Evolutionary conservation across 1,140 invertebrate genomes (phyloP).

Genomic region (Sipha flava): DNA sequence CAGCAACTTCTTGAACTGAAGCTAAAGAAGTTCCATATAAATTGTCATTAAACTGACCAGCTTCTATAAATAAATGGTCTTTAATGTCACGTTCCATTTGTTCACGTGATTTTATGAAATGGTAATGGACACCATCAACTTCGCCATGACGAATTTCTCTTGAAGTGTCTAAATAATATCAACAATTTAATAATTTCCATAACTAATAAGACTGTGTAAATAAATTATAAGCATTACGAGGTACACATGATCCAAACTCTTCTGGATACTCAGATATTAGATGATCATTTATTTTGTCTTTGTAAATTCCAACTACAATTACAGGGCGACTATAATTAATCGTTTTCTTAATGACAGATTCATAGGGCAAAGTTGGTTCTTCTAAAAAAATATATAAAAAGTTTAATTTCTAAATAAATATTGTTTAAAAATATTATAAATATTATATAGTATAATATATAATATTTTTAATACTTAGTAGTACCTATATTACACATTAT

Average conservation of each 20-base stretch:
- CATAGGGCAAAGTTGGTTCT: conserved; percentile 31
- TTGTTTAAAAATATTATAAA: no score
- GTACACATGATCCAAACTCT: conserved; percentile 97
- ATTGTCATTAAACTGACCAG: conserved; percentile 99
- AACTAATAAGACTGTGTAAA: background rate
- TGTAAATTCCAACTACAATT: conserved; percentile 93
- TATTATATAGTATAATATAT: no score
- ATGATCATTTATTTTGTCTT: conserved; percentile 98
- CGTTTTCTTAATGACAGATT: conserved; percentile 56
- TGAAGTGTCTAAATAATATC: conserved; percentile 62
- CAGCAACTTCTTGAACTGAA: conserved; percentile 91
- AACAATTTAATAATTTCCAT: background rate
- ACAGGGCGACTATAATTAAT: conserved; percentile 86
- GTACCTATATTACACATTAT: no score
- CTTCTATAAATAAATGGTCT: conserved; percentile 98
- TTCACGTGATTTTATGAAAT: conserved; percentile 93
- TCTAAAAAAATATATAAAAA: conserved; percentile 31
- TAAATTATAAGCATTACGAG: conserved; percentile 48
- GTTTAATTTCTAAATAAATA: no score
- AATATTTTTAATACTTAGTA: no score
- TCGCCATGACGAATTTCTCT: conserved; percentile 90
- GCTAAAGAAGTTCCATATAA: conserved; percentile 97
- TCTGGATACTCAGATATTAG: conserved; percentile 97
- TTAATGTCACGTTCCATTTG: conserved; percentile 99
- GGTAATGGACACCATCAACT: conserved; percentile 94